Percentiles rank a stretch among this genome's conserved stretches.
phyloP scores from a whole-genome alignment of 2,888 invertebrate genomes.

The Mystacides longicornis region DNA sequence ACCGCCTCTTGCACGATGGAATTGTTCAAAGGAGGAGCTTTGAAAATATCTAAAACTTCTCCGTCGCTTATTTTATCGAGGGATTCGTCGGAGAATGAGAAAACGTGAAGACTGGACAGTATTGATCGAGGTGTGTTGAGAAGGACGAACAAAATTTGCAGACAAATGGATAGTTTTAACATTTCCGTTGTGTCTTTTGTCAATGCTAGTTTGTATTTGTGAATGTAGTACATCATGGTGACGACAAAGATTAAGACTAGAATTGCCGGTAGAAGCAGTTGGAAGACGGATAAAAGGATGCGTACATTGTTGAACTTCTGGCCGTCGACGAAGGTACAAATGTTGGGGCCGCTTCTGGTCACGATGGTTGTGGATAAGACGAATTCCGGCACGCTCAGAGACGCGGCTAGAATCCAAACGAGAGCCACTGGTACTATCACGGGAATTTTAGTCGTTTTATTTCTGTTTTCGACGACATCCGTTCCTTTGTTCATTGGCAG shows the following conservation, averaged over 20 bases:
- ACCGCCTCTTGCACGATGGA: constrained; percentile 12
- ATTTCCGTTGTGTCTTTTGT: constrained; percentile 31
- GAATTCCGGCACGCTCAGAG: constrained; percentile 54
- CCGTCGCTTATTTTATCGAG: not conserved
- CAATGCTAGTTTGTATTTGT: not conserved
- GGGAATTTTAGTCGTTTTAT: constrained; percentile 33
- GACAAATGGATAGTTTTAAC: constrained; percentile 39
- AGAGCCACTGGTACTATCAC: constrained; percentile 48
- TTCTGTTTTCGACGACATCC: constrained; percentile 33
- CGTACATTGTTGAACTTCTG: constrained; percentile 43
- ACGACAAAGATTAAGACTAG: constrained; percentile 34
- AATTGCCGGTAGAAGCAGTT: constrained; percentile 37
- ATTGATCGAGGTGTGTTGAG: constrained; percentile 39
- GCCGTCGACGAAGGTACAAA: constrained; percentile 48
- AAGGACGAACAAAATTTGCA: constrained; percentile 36
- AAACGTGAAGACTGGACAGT: constrained; percentile 30
- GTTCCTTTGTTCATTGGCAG: constrained; percentile 31
- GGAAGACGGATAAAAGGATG: constrained; percentile 39
- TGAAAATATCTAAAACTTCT: constrained; percentile 12
- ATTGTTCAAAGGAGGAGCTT: constrained; percentile 21
- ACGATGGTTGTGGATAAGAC: constrained; percentile 45
- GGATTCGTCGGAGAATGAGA: not conserved
- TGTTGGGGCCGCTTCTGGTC: constrained; percentile 34
- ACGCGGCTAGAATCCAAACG: constrained; percentile 51
- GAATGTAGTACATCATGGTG: constrained; percentile 31